Evolutionary conservation across 2,113 vertebrate species (phyloP).

Genomic region (Semicossyphus pulcher): DNA sequence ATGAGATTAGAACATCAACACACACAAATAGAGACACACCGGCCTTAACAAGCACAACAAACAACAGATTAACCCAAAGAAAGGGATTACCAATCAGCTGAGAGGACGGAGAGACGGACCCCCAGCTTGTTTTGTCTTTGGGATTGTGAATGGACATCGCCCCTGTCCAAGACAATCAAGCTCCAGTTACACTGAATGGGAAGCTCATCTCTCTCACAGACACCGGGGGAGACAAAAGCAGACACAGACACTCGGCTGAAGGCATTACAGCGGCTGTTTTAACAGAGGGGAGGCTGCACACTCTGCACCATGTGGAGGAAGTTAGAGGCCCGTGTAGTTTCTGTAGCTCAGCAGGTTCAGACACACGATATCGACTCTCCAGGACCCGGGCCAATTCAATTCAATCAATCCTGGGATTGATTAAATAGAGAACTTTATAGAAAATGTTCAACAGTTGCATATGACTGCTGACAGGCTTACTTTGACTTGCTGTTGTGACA

Average conservation of each 20-base stretch:
- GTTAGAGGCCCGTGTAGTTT: conserved; percentile 8
- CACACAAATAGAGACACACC: conserved; percentile 36
- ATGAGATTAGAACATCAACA: conserved; percentile 60
- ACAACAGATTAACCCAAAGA: conserved; percentile 76
- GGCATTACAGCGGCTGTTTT: conserved; percentile 30
- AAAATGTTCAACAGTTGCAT: background rate
- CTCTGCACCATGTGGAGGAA: conserved; percentile 25
- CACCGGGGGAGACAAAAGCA: conserved; percentile 55
- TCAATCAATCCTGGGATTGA: background rate
- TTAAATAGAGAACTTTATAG: too few species aligned
- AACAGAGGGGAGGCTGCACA: conserved; percentile 33
- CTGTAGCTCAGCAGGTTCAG: conserved; percentile 18
- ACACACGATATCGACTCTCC: conserved; percentile 9
- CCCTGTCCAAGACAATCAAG: conserved; percentile 56
- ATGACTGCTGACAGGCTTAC: too few species aligned
- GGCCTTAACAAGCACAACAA: conserved; percentile 61
- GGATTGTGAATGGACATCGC: conserved; percentile 62
- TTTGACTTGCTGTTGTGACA: background rate
- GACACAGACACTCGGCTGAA: conserved; percentile 48
- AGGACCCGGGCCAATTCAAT: background rate
- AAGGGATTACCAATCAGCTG: conserved; percentile 76
- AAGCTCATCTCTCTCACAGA: conserved; percentile 66
- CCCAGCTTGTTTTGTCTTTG: conserved; percentile 65
- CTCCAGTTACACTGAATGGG: conserved; percentile 45
- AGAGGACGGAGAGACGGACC: conserved; percentile 62